Base-by-base conservation (phyloP, 2,888 invertebrate species). In the Leptinotarsa rubiginosa region DNA sequence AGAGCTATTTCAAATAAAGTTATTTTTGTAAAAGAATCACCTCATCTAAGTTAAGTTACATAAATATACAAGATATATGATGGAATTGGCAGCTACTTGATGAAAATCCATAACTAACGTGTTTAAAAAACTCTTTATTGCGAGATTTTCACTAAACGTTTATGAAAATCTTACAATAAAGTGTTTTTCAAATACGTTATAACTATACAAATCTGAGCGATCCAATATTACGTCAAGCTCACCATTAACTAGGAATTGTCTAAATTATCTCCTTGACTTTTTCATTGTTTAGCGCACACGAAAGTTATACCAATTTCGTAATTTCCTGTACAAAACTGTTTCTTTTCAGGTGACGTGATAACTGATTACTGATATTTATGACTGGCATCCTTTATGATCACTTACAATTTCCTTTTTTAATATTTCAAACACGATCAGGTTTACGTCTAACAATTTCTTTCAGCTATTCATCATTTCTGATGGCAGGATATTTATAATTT, bases 251-350 rank as follows among this genome's bases (percentile, higher is more conserved):
- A 22, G 12, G 12, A 18, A 22, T 22, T 22, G 52, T 56, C 22
- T 20, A 10, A 56, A 56, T 56, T 15, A 22, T 22, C 56, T 25
- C 20, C 56, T 56, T 25, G 56, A 22, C 22, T 56, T n/a, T 62
- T 62, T 41, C 25, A 62, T 31, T 62, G 62, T 62, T 62, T 62
- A 31, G n/a, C 31, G 62, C 15, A 41, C 41, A 62, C 16, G 31
- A 62, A 62, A 62, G 62, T 62, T 13, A 41, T 62, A 25, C 10
- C 16, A 41, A 62, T 62, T 31, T 41, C 18, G 62, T 62, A 62
- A 62, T 62, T 62, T 62, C 62, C 62, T 31, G 62, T 41, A 62
- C 41, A 41, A 62, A 62, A 62, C 62, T 41, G 62, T 62, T 62
- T 10, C 41, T 20, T 56, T 56, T 22, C 22, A 20, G 20, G 56